phyloP scores from a whole-genome alignment of 2,113 vertebrate species.

The Nettapus auritus region DNA sequence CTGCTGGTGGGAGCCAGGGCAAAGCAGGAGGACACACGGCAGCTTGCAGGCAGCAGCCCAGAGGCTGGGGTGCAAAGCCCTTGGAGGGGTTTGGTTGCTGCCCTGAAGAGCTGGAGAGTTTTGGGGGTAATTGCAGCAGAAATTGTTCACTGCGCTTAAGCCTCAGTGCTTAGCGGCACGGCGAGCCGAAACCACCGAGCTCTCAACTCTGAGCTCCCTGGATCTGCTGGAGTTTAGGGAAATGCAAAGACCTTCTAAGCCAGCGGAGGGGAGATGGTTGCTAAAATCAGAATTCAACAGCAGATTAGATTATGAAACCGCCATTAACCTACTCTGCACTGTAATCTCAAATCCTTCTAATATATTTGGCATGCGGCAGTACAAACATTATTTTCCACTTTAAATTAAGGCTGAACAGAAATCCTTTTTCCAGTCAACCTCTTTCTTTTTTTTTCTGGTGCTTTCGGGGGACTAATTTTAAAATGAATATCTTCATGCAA shows the following conservation, averaged over 20 bases:
- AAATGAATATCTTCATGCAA: constrained; percentile 33
- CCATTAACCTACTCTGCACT: constrained; percentile 52
- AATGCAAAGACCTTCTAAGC: constrained; percentile 31
- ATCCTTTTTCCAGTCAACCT: constrained; percentile 23
- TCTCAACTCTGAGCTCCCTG: constrained; percentile 23
- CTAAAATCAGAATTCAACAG: constrained; percentile 5
- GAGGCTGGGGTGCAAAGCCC: not conserved
- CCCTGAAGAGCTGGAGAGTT: not conserved
- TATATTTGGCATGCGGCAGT: not conserved
- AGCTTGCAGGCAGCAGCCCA: not conserved
- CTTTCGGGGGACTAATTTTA: constrained; percentile 11
- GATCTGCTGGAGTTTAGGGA: constrained; percentile 5
- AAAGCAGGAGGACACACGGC: not conserved
- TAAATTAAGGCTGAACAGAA: constrained; percentile 24
- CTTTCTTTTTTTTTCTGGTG: constrained; percentile 30
- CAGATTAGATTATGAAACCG: constrained; percentile 55
- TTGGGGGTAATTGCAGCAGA: not conserved
- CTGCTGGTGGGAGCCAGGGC: fast-evolving
- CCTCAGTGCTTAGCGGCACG: not conserved
- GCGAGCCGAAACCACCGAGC: constrained; percentile 1
- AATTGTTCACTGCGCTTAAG: not conserved
- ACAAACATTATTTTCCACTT: constrained; percentile 54
- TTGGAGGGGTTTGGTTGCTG: not conserved
- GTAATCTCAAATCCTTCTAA: constrained; percentile 55
- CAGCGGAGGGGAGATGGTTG: not conserved